Evolutionary conservation across 1,140 invertebrate species (phyloP).

Genomic region (Idris sp.): DNA sequence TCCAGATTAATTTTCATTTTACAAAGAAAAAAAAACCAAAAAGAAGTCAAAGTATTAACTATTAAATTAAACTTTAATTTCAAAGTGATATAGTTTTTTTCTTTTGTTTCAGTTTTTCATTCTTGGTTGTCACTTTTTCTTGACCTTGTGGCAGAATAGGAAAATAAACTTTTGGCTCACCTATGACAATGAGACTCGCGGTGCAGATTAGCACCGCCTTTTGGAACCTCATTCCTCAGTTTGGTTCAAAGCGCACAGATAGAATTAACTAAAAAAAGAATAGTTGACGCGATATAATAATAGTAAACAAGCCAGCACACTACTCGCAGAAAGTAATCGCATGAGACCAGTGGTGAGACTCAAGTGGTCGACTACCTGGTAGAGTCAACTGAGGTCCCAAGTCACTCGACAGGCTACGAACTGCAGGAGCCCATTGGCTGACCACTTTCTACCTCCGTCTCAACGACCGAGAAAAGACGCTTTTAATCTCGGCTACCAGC

Average conservation of each 20-base stretch:
- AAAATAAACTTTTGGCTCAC: too few relatives aligned
- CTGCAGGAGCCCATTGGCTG: conserved; percentile 72
- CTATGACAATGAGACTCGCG: conserved; percentile 63
- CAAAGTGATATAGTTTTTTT: too few relatives aligned
- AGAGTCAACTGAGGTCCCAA: conserved; percentile 38
- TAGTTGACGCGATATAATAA: conserved; percentile 16
- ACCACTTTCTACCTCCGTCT: conserved; percentile 74
- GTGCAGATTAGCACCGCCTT: conserved; percentile 65
- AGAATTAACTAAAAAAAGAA: too few relatives aligned
- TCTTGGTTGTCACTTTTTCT: too few relatives aligned
- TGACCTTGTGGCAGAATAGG: not conserved
- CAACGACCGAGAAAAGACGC: conserved; percentile 68
- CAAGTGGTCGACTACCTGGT: conserved; percentile 61
- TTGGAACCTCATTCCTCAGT: conserved; percentile 62
- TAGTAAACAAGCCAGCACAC: conserved; percentile 48
- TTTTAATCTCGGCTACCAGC: conserved; percentile 65
- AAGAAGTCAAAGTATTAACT: too few relatives aligned
- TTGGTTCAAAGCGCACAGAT: conserved; percentile 6
- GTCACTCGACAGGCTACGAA: conserved; percentile 64
- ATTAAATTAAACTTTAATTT: too few relatives aligned
- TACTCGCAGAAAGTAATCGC: conserved; percentile 40
- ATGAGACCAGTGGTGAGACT: conserved; percentile 54
- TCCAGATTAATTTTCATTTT: too few relatives aligned
- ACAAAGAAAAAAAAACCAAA: too few relatives aligned
- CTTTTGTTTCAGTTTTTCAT: too few relatives aligned